Evolutionary conservation across 2,888 invertebrate species (phyloP).

Genomic region (Dasypolia templi): DNA sequence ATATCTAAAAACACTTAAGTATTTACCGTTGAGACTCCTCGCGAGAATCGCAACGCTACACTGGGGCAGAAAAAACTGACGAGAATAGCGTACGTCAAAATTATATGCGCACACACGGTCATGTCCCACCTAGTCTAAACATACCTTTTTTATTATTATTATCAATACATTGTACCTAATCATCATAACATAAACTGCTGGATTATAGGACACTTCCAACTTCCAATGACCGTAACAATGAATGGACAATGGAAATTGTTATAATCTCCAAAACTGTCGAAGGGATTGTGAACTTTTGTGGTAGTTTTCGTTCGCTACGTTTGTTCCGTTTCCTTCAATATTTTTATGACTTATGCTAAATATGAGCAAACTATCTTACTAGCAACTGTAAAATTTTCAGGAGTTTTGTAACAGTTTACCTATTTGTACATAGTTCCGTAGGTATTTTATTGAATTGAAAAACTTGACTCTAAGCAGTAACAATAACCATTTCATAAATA

Average conservation of each 20-base stretch:
- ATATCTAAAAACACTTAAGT: too few species aligned
- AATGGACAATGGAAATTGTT: not conserved
- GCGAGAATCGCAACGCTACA: too few species aligned
- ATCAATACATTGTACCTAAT: not conserved
- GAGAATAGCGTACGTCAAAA: not conserved
- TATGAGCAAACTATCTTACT: constrained; percentile 14
- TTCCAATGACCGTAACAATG: not conserved
- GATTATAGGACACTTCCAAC: not conserved
- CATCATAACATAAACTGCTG: not conserved
- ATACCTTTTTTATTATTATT: too few species aligned
- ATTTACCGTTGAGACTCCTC: too few species aligned
- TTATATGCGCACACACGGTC: not conserved
- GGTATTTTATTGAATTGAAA: not conserved
- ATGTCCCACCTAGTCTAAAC: not conserved
- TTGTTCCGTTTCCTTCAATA: constrained; percentile 13
- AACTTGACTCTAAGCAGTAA: not conserved
- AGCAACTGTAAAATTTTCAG: constrained; percentile 2
- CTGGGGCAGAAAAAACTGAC: not conserved
- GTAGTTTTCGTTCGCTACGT: not conserved
- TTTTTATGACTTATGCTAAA: constrained; percentile 38
- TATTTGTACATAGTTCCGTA: too few species aligned
- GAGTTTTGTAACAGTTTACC: constrained; percentile 2
- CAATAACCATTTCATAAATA: too few species aligned
- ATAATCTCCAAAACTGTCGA: not conserved
- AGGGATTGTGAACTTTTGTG: not conserved